Evolutionary conservation across 2,797 vertebrate genomes (phyloP), one percentile per base, ranked within the genome.

Genomic region (Cheracebus regulus): DNA sequence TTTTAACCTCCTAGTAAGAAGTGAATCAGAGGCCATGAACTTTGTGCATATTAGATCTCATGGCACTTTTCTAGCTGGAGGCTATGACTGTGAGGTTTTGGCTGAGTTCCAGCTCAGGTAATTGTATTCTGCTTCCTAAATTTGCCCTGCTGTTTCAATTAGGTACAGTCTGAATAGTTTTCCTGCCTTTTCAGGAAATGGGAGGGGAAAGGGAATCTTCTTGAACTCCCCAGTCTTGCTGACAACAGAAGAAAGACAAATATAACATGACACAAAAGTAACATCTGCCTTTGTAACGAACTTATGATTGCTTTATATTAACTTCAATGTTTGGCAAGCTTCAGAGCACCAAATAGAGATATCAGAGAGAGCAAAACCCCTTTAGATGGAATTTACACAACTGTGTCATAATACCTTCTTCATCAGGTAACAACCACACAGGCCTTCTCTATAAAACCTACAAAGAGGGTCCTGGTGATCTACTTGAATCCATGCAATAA

Each of bases 111-210:
- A 94, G 58, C 14, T 88, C 90, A 92, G 64, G 93, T 96, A 93
- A 95, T 97, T 96, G 96, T 44, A 87, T 82, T 94, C 91, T 15
- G 33, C 57, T 94, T 93, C 82, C 73, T 90, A 88, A 96, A 94
- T 88, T 84, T 91, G 44, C 72, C 80, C 76, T 87, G 83, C 41
- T 97, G 86, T 90, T 97, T 95, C 78, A 78, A 55, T 95, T 94
- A 93, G 50, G 19, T 67, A 84, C 8, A 92, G 67, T 33, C 33
- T 85, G 88, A 15, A 94, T 93, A 28, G 0, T 57, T 93, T 90
- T 87, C 78, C 33, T 86, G 78, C 41, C 33, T 89, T 93, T 93
- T 83, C 20, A 26, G 33, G 14, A 70, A 75, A 90, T 48, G 33
- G 61, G 90, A 73, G 8, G 28, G 10, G 8, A 33, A 4, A 39